Evolutionary conservation across 2,113 vertebrate species (phyloP).

Genomic region (Cottus gobio): DNA sequence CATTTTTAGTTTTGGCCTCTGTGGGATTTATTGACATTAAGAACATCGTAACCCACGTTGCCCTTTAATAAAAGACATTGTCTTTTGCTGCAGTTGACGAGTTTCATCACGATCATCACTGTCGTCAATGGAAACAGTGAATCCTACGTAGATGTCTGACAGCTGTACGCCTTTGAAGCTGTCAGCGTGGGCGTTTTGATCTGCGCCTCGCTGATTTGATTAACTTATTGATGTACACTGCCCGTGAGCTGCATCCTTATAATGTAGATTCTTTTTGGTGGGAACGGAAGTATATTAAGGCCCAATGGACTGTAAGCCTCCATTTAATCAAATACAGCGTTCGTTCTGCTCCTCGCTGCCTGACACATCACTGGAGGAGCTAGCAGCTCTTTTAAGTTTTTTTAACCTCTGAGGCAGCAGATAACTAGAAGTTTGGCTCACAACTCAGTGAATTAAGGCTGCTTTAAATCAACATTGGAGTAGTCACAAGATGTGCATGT

Average conservation of each 20-base stretch:
- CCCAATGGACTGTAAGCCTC: neutral
- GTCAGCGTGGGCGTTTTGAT: slow-evolving; percentile 33
- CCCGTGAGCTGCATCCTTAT: neutral
- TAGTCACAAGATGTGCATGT: neutral
- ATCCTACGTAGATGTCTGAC: slow-evolving; percentile 19
- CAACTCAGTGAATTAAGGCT: neutral
- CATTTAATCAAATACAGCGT: slow-evolving; percentile 34
- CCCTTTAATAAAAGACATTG: neutral
- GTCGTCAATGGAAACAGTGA: slow-evolving; percentile 8
- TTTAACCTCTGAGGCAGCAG: slow-evolving; percentile 11
- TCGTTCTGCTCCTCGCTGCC: slow-evolving; percentile 18
- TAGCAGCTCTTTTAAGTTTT: neutral
- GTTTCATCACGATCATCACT: neutral
- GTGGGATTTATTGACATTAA: neutral
- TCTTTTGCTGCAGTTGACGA: neutral
- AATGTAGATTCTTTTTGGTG: slow-evolving; percentile 33
- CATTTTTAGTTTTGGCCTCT: neutral
- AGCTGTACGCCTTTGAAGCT: slow-evolving; percentile 41
- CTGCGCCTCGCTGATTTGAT: slow-evolving; percentile 40
- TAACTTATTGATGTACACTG: slow-evolving; percentile 40
- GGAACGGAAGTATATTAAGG: slow-evolving; percentile 5
- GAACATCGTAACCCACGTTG: neutral
- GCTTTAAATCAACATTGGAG: neutral
- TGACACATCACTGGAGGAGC: slow-evolving; percentile 8
- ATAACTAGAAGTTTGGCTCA: neutral